Conservation (phyloP, 2,113 vertebrate species). For the Atrichornis clamosus region DNA sequence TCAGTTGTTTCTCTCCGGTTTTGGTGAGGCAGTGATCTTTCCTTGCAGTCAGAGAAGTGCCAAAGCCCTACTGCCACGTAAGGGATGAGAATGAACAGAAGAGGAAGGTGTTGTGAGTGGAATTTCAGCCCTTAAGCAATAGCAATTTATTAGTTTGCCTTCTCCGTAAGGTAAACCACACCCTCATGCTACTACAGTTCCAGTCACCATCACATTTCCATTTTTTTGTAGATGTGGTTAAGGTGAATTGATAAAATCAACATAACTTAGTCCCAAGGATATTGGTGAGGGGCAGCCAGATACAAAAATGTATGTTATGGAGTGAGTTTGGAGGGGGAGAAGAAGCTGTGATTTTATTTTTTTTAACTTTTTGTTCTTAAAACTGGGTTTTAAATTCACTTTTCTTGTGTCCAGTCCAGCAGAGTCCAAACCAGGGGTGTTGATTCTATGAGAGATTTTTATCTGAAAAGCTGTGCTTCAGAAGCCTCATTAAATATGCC, state of each 20-base stretch:
- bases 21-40: background rate
- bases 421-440: fast-evolving
- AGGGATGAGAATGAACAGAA: background rate
- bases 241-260: background rate
- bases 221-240: background rate
- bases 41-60: background rate
- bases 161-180: background rate
- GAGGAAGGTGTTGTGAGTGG: background rate
- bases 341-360: background rate
- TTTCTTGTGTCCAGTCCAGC: background rate
- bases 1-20: background rate
- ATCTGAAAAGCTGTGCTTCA: background rate
- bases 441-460: background rate
- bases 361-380: background rate
- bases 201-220: background rate
- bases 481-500: background rate
- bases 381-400: background rate
- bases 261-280: background rate
- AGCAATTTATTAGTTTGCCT: background rate
- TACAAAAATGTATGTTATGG: background rate
- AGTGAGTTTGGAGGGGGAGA: background rate
- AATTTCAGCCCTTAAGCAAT: background rate
- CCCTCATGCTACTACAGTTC: background rate
- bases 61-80: background rate
- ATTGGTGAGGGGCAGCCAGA: background rate